Conservation (phyloP, 2,888 invertebrate species). For the Ophraella communa region DNA sequence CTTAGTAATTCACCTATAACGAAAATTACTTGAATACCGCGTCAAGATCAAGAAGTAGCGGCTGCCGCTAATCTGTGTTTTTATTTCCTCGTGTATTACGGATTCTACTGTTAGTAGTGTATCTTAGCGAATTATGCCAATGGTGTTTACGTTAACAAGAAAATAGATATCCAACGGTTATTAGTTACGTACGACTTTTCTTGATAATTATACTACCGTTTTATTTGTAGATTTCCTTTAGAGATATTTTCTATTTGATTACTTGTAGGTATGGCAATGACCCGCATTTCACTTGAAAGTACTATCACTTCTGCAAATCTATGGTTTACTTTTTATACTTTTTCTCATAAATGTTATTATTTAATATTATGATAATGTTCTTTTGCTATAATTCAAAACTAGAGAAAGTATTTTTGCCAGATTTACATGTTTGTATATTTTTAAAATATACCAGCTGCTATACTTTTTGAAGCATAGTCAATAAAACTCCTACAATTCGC, state of each 20-base stretch:
- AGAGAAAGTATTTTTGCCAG: background rate
- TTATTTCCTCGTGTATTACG: slow-evolving; percentile 33
- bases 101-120: slow-evolving; percentile 19
- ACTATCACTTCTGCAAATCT: slow-evolving; percentile 22
- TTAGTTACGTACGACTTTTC: background rate
- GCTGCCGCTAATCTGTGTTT: slow-evolving; percentile 16
- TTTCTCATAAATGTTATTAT: background rate
- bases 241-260: slow-evolving; percentile 7
- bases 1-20: slow-evolving; percentile 6
- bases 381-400: background rate
- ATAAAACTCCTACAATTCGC: background rate
- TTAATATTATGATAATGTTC: background rate
- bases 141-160: slow-evolving; percentile 42
- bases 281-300: slow-evolving; percentile 39
- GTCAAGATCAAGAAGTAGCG: slow-evolving; percentile 14
- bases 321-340: background rate
- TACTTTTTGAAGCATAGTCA: background rate
- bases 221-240: background rate
- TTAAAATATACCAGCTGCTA: background rate
- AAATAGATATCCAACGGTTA: slow-evolving; percentile 8
- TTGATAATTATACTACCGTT: background rate
- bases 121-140: slow-evolving; percentile 46
- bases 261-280: slow-evolving; percentile 39
- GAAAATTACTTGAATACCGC: slow-evolving; percentile 4
- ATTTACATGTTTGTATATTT: background rate